Evolutionary conservation across 2,113 vertebrate species (phyloP).

Genomic region (Hypanus sabinus): DNA sequence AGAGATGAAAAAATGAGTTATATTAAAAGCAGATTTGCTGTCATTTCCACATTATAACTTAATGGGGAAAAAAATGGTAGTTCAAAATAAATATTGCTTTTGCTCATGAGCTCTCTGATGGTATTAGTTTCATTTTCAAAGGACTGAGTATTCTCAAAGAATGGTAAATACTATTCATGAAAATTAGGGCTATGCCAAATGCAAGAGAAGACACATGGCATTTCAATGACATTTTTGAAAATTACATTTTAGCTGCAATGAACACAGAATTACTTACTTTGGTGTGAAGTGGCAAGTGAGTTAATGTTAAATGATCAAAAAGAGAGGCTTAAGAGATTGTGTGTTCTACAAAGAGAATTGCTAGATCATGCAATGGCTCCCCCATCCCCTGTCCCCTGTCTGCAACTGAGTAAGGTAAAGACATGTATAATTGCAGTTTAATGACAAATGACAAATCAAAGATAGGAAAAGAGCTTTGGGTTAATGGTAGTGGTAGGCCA

Average conservation of each 20-base stretch:
- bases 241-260: background rate
- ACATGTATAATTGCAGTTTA: background rate
- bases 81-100: background rate
- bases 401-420: background rate
- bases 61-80: background rate
- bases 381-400: too few species aligned
- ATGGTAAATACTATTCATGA: background rate
- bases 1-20: background rate
- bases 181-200: background rate
- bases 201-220: background rate
- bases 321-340: background rate
- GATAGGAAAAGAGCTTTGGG: background rate
- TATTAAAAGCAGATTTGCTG: background rate
- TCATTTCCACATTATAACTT: background rate
- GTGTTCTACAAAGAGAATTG: background rate
- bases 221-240: background rate
- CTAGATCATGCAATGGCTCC: background rate
- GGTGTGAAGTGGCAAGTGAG: background rate
- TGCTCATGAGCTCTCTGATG: background rate
- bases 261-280: background rate
- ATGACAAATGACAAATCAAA: background rate
- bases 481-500: background rate
- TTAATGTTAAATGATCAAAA: background rate
- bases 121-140: background rate
- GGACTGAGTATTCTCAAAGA: background rate